Conservation (phyloP, 2,888 invertebrate genomes). For the Lepidochrysops patricia region DNA sequence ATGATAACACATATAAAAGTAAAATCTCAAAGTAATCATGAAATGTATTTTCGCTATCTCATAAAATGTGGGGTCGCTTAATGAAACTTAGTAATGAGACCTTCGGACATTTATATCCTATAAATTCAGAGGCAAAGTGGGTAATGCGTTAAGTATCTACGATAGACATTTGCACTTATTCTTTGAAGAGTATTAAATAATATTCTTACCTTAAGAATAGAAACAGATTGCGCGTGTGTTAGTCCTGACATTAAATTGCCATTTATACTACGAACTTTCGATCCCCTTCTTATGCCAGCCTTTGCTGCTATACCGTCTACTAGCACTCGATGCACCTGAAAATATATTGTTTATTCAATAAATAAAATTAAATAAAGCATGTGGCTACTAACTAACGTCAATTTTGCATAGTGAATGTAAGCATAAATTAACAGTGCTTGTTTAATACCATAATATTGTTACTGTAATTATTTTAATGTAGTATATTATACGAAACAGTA, state of each 20-base stretch:
- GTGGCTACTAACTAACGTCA: neutral
- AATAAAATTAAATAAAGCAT: neutral
- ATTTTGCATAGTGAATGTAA: too few species aligned
- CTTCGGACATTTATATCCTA: neutral
- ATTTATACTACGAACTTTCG: constrained; percentile 91
- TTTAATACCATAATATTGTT: too few species aligned
- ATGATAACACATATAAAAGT: neutral
- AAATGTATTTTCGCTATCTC: constrained; percentile 5
- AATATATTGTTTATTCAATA: neutral
- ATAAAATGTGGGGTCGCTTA: neutral
- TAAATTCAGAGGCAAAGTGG: neutral
- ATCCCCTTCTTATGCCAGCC: constrained; percentile 91
- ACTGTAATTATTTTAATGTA: too few species aligned
- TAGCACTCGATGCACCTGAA: constrained; percentile 89
- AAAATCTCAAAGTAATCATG: neutral
- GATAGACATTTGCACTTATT: neutral
- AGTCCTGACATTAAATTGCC: constrained; percentile 87
- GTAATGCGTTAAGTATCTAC: neutral
- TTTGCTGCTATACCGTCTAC: constrained; percentile 89
- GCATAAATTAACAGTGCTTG: too few species aligned
- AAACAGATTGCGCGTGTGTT: constrained; percentile 90
- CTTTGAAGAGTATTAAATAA: neutral
- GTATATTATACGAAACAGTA: too few species aligned
- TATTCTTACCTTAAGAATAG: constrained; percentile 83
- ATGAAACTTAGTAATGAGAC: constrained; percentile 1